phyloP scores from a whole-genome alignment of 1,140 invertebrate genomes.

The Drosophila jambulina region DNA sequence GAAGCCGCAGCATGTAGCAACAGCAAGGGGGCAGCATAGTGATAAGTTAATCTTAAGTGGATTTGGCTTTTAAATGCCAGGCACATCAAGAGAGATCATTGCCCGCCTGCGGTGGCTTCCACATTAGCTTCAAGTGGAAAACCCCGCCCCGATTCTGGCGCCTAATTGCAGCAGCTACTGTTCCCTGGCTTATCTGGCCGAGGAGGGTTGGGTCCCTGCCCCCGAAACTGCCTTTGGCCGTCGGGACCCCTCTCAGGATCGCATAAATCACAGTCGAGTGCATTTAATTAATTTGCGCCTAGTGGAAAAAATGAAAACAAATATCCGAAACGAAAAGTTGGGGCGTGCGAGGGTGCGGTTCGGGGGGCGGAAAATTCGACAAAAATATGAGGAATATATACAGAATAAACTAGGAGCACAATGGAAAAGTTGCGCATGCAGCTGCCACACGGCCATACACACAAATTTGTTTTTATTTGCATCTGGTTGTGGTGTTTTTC shows the following conservation, averaged over 20 bases:
- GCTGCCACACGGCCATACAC: conserved; percentile 40
- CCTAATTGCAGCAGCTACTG: conserved; percentile 39
- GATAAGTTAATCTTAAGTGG: conserved; percentile 80
- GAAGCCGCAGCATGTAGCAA: background rate
- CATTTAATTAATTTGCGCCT: conserved; percentile 66
- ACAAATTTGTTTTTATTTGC: conserved; percentile 56
- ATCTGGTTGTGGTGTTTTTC: conserved; percentile 50
- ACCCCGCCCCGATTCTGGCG: conserved; percentile 7
- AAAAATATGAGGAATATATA: conserved; percentile 45
- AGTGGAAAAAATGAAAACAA: conserved; percentile 50
- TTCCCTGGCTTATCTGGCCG: conserved; percentile 14
- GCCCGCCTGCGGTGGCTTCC: conserved; percentile 25
- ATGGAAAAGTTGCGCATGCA: conserved; percentile 55
- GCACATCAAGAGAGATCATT: conserved; percentile 35
- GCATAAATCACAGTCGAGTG: conserved; percentile 67
- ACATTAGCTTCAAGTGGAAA: conserved; percentile 44
- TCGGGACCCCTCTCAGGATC: conserved; percentile 24
- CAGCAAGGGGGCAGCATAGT: conserved; percentile 20
- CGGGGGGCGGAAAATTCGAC: conserved; percentile 20
- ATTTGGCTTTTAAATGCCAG: conserved; percentile 64
- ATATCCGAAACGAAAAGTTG: conserved; percentile 40
- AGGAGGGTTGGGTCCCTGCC: background rate
- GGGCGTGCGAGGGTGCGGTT: background rate
- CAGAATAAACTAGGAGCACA: conserved; percentile 45
- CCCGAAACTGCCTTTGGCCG: conserved; percentile 14